phyloP scores from a whole-genome alignment of 2,113 vertebrate species.

The Chionomys nivalis region DNA sequence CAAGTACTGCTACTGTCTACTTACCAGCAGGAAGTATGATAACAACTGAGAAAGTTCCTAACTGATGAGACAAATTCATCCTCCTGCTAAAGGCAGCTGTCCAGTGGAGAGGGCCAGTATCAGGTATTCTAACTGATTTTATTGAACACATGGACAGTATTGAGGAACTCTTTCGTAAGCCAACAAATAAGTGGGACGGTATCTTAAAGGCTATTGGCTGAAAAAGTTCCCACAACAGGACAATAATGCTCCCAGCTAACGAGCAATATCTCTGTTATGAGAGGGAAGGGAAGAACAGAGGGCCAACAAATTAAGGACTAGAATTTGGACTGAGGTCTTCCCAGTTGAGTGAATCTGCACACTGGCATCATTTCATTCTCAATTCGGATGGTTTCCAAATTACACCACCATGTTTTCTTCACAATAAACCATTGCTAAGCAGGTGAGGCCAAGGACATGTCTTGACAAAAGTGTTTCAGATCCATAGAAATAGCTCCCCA shows the following conservation, averaged over 20 bases:
- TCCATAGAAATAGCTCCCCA: not conserved
- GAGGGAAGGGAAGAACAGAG: not conserved
- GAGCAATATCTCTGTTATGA: not conserved
- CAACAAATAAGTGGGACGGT: too few relatives aligned
- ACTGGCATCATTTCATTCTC: not conserved
- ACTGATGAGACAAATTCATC: conserved; percentile 33
- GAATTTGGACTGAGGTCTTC: not conserved
- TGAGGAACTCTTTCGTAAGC: too few relatives aligned
- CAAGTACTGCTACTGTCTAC: not conserved
- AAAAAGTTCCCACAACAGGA: too few relatives aligned
- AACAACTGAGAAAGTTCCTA: conserved; percentile 17
- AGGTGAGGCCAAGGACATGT: not conserved
- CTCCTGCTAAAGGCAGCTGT: not conserved
- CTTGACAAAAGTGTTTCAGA: not conserved
- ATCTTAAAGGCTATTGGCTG: too few relatives aligned
- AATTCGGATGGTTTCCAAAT: conserved; percentile 13
- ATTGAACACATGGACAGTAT: not conserved
- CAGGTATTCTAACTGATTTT: not conserved
- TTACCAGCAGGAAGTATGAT: not conserved
- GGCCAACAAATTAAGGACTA: not conserved
- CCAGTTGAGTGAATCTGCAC: not conserved
- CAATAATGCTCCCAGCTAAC: not conserved
- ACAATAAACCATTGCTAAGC: not conserved
- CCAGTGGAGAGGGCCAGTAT: not conserved
- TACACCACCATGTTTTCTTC: not conserved